These are phyloP conservation scores for Pterocles gutturalis DNA, from an alignment of 2,113 vertebrate genomes.

Conservation along the genomic window DNA sequence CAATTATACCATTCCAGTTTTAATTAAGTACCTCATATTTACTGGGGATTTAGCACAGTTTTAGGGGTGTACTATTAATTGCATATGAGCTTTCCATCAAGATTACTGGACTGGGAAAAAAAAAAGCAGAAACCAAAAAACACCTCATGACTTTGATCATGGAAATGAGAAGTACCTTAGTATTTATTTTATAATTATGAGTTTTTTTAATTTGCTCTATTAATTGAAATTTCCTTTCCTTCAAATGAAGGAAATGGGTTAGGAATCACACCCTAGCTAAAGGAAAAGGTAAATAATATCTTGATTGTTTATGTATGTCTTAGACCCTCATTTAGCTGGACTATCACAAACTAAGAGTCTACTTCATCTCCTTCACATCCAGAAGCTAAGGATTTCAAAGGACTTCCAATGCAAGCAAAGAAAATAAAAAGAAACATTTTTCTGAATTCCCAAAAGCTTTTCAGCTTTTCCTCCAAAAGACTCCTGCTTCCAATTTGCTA, in stretches of 20 bases:
- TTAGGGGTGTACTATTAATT: background rate
- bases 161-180: background rate
- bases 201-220: background rate
- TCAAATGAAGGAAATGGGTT: background rate
- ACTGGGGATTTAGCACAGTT: background rate
- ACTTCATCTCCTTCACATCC: background rate
- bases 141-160: background rate
- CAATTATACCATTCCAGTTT: background rate
- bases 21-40: background rate
- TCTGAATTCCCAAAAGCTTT: background rate
- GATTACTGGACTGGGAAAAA: background rate
- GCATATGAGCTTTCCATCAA: background rate
- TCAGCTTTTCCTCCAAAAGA: background rate
- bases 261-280: background rate
- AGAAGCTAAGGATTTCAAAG: background rate
- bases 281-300: background rate
- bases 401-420: background rate
- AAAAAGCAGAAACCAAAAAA: fast-evolving
- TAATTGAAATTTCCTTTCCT: background rate
- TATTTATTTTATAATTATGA: background rate
- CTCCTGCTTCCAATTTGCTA: background rate
- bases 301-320: background rate
- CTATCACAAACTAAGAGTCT: background rate
- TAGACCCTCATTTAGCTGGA: background rate
- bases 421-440: background rate